Percentiles rank a stretch among this genome's conserved stretches.
Conservation (phyloP, 2,113 vertebrate genomes). For the Hylia prasina region DNA sequence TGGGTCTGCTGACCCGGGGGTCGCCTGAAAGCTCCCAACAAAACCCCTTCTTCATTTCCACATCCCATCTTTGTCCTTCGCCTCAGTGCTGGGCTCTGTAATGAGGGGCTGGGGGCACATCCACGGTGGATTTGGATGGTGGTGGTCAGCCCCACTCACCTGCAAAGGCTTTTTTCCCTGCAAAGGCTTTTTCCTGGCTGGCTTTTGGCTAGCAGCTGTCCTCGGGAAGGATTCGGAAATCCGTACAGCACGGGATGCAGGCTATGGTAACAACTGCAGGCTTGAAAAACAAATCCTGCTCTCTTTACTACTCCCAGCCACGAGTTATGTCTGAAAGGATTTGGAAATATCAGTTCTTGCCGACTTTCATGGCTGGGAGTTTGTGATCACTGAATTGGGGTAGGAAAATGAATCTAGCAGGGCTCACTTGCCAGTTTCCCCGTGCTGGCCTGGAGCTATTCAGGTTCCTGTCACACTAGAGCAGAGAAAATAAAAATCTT, state of each 20-base stretch:
- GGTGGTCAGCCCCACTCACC: background rate
- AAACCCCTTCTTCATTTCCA: background rate
- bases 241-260: background rate
- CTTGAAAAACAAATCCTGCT: background rate
- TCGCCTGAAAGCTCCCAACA: background rate
- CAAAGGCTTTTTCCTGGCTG: background rate
- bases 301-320: background rate
- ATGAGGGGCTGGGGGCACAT: background rate
- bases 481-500: background rate
- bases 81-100: background rate
- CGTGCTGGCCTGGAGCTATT: background rate
- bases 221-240: background rate
- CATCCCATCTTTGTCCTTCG: background rate
- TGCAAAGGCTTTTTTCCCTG: background rate
- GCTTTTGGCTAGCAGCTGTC: background rate
- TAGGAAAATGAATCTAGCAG: background rate
- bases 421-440: background rate
- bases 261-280: background rate
- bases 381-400: background rate
- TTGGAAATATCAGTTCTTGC: background rate
- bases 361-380: background rate
- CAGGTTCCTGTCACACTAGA: background rate
- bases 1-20: rapidly evolving
- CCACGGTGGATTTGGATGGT: rapidly evolving
- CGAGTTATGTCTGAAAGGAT: background rate